Conservation (phyloP, 2,797 vertebrate species). For the Delichon dasypus region DNA sequence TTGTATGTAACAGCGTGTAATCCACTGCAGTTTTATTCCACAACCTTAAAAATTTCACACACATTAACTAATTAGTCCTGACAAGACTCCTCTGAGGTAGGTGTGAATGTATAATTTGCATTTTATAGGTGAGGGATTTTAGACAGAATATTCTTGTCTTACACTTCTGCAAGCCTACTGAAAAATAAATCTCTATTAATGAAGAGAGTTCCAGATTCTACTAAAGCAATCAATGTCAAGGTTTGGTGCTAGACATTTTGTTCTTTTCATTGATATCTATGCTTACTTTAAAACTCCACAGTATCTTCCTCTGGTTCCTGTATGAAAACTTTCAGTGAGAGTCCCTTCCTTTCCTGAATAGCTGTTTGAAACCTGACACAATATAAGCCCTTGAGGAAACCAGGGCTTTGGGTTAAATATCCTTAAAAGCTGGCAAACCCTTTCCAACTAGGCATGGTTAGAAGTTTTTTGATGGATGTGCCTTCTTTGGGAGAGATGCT, state of each 20-base stretch:
- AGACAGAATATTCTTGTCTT: not conserved
- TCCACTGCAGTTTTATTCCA: not conserved
- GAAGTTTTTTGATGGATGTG: not conserved
- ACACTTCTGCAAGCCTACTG: not conserved
- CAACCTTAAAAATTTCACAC: not conserved
- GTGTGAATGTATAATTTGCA: conserved; percentile 5
- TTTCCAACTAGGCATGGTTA: not conserved
- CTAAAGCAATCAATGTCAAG: not conserved
- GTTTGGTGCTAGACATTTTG: not conserved
- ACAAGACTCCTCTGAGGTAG: not conserved
- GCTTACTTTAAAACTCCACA: not conserved
- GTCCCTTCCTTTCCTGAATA: not conserved
- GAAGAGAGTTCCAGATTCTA: not conserved
- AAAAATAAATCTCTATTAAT: not conserved
- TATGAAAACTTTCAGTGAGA: not conserved
- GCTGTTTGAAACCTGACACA: not conserved
- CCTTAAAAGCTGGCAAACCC: not conserved
- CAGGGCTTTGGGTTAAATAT: not conserved
- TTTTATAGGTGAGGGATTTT: not conserved
- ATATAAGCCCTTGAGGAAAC: not conserved
- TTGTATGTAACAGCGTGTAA: not conserved
- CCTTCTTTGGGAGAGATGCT: not conserved
- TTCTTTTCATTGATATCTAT: not conserved
- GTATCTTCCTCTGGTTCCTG: not conserved
- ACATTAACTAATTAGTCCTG: conserved; percentile 31